Evolutionary conservation across 2,113 vertebrate species (phyloP).

Genomic region (Prolemur simus): DNA sequence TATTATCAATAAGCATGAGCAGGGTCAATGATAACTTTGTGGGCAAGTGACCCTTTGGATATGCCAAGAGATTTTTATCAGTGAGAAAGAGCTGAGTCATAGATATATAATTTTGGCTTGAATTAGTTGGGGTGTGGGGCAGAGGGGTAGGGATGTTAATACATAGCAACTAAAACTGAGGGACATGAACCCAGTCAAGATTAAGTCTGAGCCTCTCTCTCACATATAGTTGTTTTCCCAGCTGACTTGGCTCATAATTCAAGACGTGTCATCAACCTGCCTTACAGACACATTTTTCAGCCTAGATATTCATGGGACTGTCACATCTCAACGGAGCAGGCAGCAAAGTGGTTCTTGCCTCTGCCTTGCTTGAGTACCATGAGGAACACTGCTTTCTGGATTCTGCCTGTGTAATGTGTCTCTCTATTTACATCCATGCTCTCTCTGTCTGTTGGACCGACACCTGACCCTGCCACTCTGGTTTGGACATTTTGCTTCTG

Average conservation of each 20-base stretch:
- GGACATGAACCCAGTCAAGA: not conserved
- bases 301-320: not conserved
- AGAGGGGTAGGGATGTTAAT: not conserved
- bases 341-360: not conserved
- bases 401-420: not conserved
- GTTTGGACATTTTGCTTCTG: not conserved
- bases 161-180: not conserved
- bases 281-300: slow-evolving; percentile 6
- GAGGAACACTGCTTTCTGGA: not conserved
- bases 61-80: slow-evolving; percentile 42
- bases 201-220: not conserved
- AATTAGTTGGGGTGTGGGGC: not conserved
- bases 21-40: slow-evolving; percentile 56
- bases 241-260: not conserved
- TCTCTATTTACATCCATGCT: not conserved
- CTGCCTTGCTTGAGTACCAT: not conserved
- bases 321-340: not conserved
- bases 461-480: not conserved
- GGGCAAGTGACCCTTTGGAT: slow-evolving; percentile 29
- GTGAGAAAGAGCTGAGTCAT: slow-evolving; percentile 24
- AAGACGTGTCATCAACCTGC: not conserved
- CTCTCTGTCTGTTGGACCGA: not conserved
- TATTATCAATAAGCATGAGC: not conserved
- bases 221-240: not conserved
- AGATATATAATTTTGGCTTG: slow-evolving; percentile 1